Conservation (phyloP, 1,140 invertebrate genomes). For the Macrobrachium nipponense region DNA sequence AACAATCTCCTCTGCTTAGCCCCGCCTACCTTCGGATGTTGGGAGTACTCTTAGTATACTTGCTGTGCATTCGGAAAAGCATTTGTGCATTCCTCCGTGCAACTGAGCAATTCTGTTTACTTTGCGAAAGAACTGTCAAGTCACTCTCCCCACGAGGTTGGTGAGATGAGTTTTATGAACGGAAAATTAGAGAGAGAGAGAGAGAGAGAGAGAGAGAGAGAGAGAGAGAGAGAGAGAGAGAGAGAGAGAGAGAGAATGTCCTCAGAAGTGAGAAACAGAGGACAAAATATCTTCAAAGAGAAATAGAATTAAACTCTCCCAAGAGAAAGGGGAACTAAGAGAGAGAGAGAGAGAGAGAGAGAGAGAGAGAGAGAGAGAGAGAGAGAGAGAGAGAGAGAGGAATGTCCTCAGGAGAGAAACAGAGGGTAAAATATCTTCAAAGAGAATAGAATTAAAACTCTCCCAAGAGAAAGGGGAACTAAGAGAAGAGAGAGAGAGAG, state of each 20-base stretch:
- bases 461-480: neutral
- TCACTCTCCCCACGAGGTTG: no score
- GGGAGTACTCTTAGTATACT: no score
- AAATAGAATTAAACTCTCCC: neutral
- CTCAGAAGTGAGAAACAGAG: neutral
- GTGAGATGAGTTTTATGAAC: no score
- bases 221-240: neutral
- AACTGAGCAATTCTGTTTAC: no score
- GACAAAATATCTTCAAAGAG: neutral
- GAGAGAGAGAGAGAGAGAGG: constrained; percentile 13
- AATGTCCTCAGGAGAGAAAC: neutral
- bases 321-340: neutral
- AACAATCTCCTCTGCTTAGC: no score
- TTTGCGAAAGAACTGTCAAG: neutral
- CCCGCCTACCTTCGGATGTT: no score
- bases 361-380: constrained; percentile 18
- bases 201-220: neutral
- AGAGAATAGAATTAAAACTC: neutral
- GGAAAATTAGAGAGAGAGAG: no score
- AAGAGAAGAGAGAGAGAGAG: neutral
- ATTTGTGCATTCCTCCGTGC: no score
- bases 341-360: constrained; percentile 18
- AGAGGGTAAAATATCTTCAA: neutral
- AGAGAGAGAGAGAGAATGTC: neutral
- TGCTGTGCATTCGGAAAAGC: no score